Percentiles rank a stretch among this genome's conserved stretches.
These are phyloP conservation scores for Montipora cactus DNA, from an alignment of 64 coral and sea anemone genomes.

Conservation along the genomic window DNA sequence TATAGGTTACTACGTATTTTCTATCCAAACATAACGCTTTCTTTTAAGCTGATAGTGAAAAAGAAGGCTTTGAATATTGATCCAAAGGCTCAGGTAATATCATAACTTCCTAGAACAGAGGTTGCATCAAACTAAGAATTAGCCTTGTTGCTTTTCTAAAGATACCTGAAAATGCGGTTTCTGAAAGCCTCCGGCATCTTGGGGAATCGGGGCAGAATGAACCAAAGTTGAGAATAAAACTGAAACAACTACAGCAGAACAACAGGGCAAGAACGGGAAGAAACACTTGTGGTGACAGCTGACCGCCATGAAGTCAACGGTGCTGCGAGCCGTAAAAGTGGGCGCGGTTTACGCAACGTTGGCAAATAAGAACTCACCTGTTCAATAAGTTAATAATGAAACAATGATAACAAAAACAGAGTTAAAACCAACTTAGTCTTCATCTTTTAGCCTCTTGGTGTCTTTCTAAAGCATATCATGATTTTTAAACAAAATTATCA, in stretches of 20 bases:
- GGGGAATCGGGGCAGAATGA: conserved; percentile 8
- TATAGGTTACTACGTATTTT: too few species aligned
- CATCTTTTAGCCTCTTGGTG: background rate
- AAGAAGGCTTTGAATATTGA: too few species aligned
- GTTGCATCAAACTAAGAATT: too few species aligned
- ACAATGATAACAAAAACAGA: background rate
- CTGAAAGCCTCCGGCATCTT: conserved; percentile 35
- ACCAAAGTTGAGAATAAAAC: background rate
- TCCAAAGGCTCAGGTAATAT: too few species aligned
- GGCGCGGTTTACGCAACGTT: background rate
- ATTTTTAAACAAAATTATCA: background rate
- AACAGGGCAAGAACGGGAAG: background rate
- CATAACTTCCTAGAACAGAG: too few species aligned
- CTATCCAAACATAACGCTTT: too few species aligned
- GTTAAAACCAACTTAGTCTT: background rate
- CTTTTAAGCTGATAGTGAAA: too few species aligned
- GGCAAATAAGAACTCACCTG: background rate
- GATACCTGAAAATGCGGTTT: conserved; percentile 86
- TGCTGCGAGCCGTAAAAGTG: background rate
- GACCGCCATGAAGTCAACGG: background rate
- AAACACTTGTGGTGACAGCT: background rate
- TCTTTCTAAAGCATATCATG: background rate
- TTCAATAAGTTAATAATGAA: conserved; percentile 33
- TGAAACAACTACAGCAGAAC: background rate
- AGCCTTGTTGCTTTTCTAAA: background rate